These are phyloP conservation scores for Agriotes lineatus DNA, from an alignment of 2,888 invertebrate genomes.

Conservation along the genomic window DNA sequence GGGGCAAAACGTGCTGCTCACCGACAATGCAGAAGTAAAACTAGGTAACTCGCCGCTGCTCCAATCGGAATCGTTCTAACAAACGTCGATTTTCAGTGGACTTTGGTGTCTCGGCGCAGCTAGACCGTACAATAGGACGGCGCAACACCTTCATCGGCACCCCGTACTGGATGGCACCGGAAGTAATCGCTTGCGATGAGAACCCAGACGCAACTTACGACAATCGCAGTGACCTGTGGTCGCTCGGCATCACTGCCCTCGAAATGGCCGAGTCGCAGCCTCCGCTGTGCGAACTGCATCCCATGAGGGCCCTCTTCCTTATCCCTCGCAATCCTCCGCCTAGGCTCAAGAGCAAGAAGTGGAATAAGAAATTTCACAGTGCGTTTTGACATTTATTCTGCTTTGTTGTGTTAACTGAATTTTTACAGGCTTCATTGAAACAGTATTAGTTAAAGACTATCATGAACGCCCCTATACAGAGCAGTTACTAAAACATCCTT, in stretches of 20 bases:
- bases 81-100: conserved; percentile 78
- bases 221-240: conserved; percentile 94
- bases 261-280: conserved; percentile 99
- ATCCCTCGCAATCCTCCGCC: conserved; percentile 99
- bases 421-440: conserved; percentile 89
- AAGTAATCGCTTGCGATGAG: conserved; percentile 99
- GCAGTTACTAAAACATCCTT: conserved; percentile 96
- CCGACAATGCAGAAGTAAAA: conserved; percentile 99
- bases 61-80: neutral
- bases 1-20: conserved; percentile 98
- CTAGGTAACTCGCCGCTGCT: conserved; percentile 74
- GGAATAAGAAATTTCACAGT: conserved; percentile 96
- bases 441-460: conserved; percentile 97
- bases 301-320: conserved; percentile 98
- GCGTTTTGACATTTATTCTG: conserved; percentile 27
- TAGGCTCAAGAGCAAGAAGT: conserved; percentile 96
- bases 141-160: conserved; percentile 99
- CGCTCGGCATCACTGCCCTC: conserved; percentile 95
- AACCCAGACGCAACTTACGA: conserved; percentile 99
- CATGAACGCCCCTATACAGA: conserved; percentile 99
- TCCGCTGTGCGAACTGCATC: conserved; percentile 98
- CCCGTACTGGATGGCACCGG: conserved; percentile 99
- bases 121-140: conserved; percentile 98
- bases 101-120: conserved; percentile 99
- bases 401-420: neutral